phyloP scores from a whole-genome alignment of 2,888 invertebrate genomes.

The Heliconius sara region DNA sequence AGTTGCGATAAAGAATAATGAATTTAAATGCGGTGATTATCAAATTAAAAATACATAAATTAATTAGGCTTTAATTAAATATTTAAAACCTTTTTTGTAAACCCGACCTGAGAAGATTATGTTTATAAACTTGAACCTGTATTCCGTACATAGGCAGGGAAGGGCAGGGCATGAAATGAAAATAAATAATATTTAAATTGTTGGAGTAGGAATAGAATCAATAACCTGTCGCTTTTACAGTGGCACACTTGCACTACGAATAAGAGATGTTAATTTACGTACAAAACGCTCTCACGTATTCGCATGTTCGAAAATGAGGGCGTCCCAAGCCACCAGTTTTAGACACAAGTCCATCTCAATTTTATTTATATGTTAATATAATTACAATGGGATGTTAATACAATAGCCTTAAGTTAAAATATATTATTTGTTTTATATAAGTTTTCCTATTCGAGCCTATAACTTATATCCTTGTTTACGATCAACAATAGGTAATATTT shows the following conservation, averaged over 20 bases:
- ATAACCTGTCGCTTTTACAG: no score
- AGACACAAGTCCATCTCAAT: background rate
- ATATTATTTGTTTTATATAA: constrained; percentile 11
- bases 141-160: no score
- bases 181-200: no score
- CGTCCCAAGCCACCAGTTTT: background rate
- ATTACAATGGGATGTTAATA: constrained; percentile 5
- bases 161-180: no score
- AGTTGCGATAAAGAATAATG: background rate
- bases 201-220: no score
- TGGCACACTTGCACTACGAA: no score
- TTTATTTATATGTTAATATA: constrained; percentile 4
- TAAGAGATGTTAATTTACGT: background rate
- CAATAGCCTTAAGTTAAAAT: background rate
- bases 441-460: background rate
- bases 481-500: constrained; percentile 15
- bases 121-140: no score
- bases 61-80: background rate
- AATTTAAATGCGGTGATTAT: background rate
- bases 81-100: background rate
- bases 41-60: background rate
- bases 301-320: background rate
- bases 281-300: background rate
- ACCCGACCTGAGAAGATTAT: background rate
- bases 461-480: constrained; percentile 3